Percentiles rank a stretch among this genome's conserved stretches.
Evolutionary conservation across 1,140 invertebrate genomes (phyloP).

Genomic region (Homalodisca vitripennis): DNA sequence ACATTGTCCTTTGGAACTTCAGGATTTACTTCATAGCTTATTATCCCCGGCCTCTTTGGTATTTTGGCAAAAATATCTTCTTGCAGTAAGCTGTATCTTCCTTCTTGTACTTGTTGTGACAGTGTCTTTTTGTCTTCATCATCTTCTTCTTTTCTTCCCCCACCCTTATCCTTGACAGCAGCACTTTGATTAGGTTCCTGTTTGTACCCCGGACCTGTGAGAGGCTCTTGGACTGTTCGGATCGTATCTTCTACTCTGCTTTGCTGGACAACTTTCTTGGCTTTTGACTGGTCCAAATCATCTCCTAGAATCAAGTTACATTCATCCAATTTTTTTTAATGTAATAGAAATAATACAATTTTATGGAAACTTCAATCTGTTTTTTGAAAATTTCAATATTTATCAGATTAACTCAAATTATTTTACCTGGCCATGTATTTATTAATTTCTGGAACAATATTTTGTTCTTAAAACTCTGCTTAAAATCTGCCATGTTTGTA

Average conservation of each 20-base stretch:
- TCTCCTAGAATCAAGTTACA: conserved; percentile 7
- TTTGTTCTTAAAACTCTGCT: no score
- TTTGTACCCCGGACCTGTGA: conserved; percentile 11
- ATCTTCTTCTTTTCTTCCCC: conserved; percentile 44
- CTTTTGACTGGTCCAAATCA: conserved; percentile 1
- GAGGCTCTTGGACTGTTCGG: conserved; percentile 9
- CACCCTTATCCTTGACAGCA: conserved; percentile 33
- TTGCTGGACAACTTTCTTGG: conserved; percentile 6
- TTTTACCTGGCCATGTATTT: no score
- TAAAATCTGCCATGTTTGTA: not conserved
- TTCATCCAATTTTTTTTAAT: no score
- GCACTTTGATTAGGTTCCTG: conserved; percentile 14
- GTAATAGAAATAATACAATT: no score
- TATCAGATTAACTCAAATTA: no score
- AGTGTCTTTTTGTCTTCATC: conserved; percentile 79
- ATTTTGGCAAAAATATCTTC: conserved; percentile 71
- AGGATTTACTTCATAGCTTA: conserved; percentile 74
- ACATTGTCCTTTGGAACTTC: conserved; percentile 76
- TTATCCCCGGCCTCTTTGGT: conserved; percentile 70
- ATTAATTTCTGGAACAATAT: no score
- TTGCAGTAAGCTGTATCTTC: conserved; percentile 86
- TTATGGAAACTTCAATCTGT: no score
- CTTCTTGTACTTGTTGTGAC: conserved; percentile 81
- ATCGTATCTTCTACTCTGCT: conserved; percentile 19
- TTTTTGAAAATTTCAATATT: no score